Conservation (phyloP, 1,140 invertebrate species). For the Zeugodacus cucurbitae region DNA sequence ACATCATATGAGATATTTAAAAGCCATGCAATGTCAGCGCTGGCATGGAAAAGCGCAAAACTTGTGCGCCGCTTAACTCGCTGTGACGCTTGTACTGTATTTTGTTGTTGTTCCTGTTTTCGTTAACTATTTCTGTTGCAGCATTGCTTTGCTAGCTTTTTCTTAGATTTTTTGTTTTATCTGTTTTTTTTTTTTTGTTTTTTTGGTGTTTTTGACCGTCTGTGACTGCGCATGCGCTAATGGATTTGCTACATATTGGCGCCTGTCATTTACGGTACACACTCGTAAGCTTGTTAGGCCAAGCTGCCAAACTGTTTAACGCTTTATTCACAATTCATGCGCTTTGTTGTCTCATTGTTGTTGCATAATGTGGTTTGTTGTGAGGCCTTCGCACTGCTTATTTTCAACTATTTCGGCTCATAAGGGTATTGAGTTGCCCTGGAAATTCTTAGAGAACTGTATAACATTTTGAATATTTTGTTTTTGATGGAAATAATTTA, state of each 20-base stretch:
- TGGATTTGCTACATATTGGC: not conserved
- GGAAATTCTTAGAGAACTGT: no score
- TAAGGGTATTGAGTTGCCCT: no score
- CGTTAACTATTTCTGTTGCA: not conserved
- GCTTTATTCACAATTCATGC: not conserved
- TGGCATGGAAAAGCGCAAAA: not conserved
- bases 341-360: not conserved
- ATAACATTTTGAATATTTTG: no score
- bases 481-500: no score
- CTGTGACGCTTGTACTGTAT: not conserved
- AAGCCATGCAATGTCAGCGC: not conserved
- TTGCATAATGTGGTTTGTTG: not conserved
- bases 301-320: not conserved
- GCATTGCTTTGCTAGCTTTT: not conserved
- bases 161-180: not conserved
- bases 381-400: not conserved
- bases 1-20: not conserved
- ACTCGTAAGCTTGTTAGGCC: not conserved
- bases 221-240: not conserved
- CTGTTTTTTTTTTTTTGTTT: not conserved
- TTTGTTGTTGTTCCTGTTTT: not conserved
- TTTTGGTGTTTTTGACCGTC: not conserved
- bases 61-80: not conserved
- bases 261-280: not conserved
- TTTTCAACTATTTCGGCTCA: no score